Evolutionary conservation across 1,140 invertebrate genomes (phyloP), one percentile per base, ranked within the genome.

Genomic region (Ditylenchus dipsaci): DNA sequence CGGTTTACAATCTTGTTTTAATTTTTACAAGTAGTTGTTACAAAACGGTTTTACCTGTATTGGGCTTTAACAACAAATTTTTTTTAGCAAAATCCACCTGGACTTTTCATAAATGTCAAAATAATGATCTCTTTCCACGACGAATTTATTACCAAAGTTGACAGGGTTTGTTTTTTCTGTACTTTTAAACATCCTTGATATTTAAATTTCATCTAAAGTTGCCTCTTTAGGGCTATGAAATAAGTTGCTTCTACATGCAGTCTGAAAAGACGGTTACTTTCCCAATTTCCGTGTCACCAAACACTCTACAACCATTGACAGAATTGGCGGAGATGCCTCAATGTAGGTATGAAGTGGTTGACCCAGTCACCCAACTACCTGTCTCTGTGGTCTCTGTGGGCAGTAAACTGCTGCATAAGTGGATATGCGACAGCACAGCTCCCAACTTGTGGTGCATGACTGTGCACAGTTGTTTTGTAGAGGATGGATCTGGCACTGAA

Each of bases 261-360:
- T 33, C 77, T 15, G 80, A 80, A 13, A 81, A 82, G 45, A 83
- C 81, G 5, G 79, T 81, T 23, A 81, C 78, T 15, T 81, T 80
- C 53, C 81, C 79, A 43, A 59, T 81, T 27, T 65, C 78, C 15
- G 79, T 81, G 11, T 65, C 68, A 17, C 71, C 69, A 49, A 67
- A 69, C 53, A 81, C 76, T 30, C 60, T 79, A 29, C 64, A 69
- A 64, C 78, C 78, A 38, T 67, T 82, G 27, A 82, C 81, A 45
- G 78, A 79, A 21, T 26, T 81, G 9, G 80, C 80, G 17, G 79
- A 81, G 57, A 81, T 83, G 75, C 78, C 78, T 27, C 68, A 67
- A 15, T 81, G 80, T 67, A 33, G 76, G 58, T 81, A 81, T 60
- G 80, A 81, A 69, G 79, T 78, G 19, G 62, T 75, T 13, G 73